A percentile compares a stretch with the other conserved stretches of the same genome.
Evolutionary conservation across 2,113 vertebrate genomes (phyloP).

Genomic region (Ceratotherium simum): DNA sequence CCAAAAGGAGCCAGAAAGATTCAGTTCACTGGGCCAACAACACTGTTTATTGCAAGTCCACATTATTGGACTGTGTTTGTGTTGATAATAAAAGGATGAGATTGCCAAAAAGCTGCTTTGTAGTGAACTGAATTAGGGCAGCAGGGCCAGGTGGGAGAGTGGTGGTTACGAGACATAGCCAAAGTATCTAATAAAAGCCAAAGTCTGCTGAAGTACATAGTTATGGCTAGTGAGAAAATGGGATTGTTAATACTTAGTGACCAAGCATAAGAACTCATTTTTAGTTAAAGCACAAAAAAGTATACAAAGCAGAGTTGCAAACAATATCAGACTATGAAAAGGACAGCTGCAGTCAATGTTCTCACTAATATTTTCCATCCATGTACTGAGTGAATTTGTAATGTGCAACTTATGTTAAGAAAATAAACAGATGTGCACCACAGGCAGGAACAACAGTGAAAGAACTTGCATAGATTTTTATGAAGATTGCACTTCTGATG

Average conservation of each 20-base stretch:
- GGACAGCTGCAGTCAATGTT: constrained; percentile 75
- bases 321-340: constrained; percentile 55
- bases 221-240: neutral
- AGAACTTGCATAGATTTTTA: constrained; percentile 26
- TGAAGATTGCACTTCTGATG: constrained; percentile 52
- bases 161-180: neutral
- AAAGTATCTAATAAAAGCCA: neutral
- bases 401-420: constrained; percentile 65
- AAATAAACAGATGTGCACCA: constrained; percentile 74
- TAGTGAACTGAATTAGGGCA: neutral
- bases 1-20: neutral
- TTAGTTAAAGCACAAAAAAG: constrained; percentile 38
- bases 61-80: neutral
- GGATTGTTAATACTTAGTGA: constrained; percentile 26
- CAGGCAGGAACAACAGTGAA: constrained; percentile 38
- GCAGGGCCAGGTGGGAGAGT: neutral
- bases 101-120: neutral
- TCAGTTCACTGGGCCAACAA: neutral
- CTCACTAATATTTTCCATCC: constrained; percentile 71
- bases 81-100: neutral
- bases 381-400: constrained; percentile 48
- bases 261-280: constrained; percentile 3
- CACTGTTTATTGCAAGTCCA: neutral
- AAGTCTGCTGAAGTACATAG: neutral
- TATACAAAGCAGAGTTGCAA: constrained; percentile 24